phyloP scores from a whole-genome alignment of 1,140 invertebrate species.

The Lanistes nyassanus region DNA sequence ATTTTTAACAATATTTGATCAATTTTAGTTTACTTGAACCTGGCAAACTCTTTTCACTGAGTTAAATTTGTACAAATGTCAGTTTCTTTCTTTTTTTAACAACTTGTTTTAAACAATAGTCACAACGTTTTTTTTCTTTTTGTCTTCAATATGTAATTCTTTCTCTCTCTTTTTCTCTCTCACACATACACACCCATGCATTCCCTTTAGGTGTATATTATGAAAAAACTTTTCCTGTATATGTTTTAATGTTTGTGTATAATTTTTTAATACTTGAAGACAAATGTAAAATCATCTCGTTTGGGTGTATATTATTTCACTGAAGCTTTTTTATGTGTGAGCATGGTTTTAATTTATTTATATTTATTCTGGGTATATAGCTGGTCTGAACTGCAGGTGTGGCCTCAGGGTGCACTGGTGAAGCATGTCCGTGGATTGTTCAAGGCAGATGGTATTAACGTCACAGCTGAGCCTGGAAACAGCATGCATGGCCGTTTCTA shows the following conservation, averaged over 20 bases:
- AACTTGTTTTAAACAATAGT: neutral
- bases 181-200: neutral
- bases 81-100: neutral
- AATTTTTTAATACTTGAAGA: neutral
- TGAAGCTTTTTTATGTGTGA: neutral
- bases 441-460: conserved; percentile 80
- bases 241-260: neutral
- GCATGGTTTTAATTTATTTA: neutral
- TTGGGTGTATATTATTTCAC: neutral
- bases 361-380: conserved; percentile 48
- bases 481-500: conserved; percentile 83
- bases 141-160: neutral
- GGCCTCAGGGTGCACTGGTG: conserved; percentile 82
- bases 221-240: neutral
- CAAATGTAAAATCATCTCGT: conserved; percentile 5
- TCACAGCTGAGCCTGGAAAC: conserved; percentile 85
- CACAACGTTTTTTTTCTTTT: neutral
- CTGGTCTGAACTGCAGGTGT: conserved; percentile 80
- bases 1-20: too few relatives aligned
- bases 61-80: too few relatives aligned
- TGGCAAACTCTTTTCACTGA: neutral
- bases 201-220: neutral
- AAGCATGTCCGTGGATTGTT: conserved; percentile 83
- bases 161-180: neutral
- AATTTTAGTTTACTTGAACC: too few relatives aligned